Evolutionary conservation across 2,797 vertebrate genomes (phyloP).

Genomic region (Percopsis omiscomaycus): DNA sequence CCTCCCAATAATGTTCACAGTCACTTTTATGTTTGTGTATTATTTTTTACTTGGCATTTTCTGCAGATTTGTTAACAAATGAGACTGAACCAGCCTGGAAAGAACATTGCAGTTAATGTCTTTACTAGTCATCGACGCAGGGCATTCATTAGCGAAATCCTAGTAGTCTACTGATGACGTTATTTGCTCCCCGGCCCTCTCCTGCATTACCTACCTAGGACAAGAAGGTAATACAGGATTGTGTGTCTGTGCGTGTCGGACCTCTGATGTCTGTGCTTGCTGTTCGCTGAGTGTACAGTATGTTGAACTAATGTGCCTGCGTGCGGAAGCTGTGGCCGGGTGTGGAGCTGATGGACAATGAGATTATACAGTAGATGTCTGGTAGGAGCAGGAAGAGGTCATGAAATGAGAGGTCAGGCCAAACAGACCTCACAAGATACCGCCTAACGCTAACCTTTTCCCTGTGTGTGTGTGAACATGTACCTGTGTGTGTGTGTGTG

Average conservation of each 20-base stretch:
- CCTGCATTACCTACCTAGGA: constrained; percentile 10
- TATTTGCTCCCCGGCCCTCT: constrained; percentile 5
- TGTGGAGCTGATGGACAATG: constrained; percentile 54
- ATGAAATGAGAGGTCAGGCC: constrained; percentile 56
- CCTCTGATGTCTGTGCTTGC: constrained; percentile 25
- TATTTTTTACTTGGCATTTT: background rate
- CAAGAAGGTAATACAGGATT: constrained; percentile 24
- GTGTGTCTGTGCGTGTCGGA: constrained; percentile 27
- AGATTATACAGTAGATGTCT: constrained; percentile 62
- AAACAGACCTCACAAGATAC: constrained; percentile 33
- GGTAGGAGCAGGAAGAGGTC: constrained; percentile 43
- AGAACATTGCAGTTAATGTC: constrained; percentile 5
- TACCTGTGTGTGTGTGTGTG: constrained; percentile 11
- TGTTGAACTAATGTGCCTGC: background rate
- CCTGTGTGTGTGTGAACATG: constrained; percentile 2
- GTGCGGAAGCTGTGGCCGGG: constrained; percentile 24
- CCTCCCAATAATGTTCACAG: background rate
- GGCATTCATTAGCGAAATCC: constrained; percentile 26
- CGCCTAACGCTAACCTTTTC: background rate
- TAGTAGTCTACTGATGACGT: constrained; percentile 20
- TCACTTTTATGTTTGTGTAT: constrained; percentile 4
- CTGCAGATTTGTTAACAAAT: constrained; percentile 10
- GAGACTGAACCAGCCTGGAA: background rate
- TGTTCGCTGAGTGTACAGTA: background rate
- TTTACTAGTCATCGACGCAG: constrained; percentile 9